Evolutionary conservation across 2,888 invertebrate genomes (phyloP).

Genomic region (Metalampra italica): DNA sequence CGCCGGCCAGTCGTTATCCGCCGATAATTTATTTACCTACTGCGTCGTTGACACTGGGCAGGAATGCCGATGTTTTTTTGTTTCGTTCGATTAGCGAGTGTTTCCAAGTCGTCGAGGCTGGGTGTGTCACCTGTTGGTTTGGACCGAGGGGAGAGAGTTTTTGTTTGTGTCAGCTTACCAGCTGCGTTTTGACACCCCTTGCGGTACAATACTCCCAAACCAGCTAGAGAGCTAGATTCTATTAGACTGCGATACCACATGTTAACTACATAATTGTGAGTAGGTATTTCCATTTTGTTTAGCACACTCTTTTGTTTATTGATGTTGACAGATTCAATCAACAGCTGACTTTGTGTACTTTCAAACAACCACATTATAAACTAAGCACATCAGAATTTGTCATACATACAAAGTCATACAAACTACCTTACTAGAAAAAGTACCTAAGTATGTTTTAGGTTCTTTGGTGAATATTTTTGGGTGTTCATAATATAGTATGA

Average conservation of each 20-base stretch:
- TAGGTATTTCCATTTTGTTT: too few relatives aligned
- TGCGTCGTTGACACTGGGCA: slow-evolving; percentile 1
- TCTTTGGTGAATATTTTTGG: not conserved
- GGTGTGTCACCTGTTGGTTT: slow-evolving; percentile 74
- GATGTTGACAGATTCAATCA: too few relatives aligned
- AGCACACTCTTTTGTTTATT: too few relatives aligned
- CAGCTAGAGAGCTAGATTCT: slow-evolving; percentile 8
- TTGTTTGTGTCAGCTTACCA: slow-evolving; percentile 3
- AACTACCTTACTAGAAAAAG: too few relatives aligned
- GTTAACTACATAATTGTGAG: too few relatives aligned
- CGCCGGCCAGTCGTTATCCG: slow-evolving; percentile 35
- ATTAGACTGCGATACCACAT: not conserved
- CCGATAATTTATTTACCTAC: slow-evolving; percentile 17
- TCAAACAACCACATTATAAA: too few relatives aligned
- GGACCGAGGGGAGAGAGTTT: slow-evolving; percentile 25
- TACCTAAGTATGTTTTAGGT: too few relatives aligned
- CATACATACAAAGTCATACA: too few relatives aligned
- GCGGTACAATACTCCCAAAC: not conserved
- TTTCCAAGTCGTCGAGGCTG: slow-evolving; percentile 23
- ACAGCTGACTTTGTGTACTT: too few relatives aligned
- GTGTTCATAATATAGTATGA: not conserved
- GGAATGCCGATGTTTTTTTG: slow-evolving; percentile 9
- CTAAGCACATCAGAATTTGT: too few relatives aligned
- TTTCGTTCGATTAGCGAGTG: slow-evolving; percentile 5
- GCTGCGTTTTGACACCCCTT: slow-evolving; percentile 1